Evolutionary conservation across 2,888 invertebrate species (phyloP), one percentile per base, ranked within the genome.

Genomic region (Eutolmus rufibarbis): DNA sequence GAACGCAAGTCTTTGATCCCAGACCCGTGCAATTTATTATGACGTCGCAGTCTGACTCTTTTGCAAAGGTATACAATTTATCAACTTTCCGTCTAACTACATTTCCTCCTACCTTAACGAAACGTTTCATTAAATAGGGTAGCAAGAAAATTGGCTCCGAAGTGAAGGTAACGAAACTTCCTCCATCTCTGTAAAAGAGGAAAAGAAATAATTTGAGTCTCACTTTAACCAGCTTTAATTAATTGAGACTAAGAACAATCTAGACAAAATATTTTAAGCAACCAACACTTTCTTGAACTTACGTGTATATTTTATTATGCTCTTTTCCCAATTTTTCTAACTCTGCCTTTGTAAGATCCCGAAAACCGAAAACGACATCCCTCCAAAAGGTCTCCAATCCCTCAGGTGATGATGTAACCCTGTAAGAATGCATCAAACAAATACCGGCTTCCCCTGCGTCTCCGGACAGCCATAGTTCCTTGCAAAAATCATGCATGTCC

Each of bases 21-120:
- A 97, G 90, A 0, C 92, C 97, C 1, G 95, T 94, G 89, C 97
- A 97, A 91, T 97, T 97, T 74, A 97, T 94, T n/a, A 97, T 93
- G 0, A 96, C 93, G 90, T 97, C 95, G 90, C 93, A 95, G 0
- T 92, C 91, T 0, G 90, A 90, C 0, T 89, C 89, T 0, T 86
- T 66, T 0, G 92, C 89, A 23, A 95, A 91, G 46, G 94, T 93
- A 5, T 94, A 91, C 0, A 96, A 91, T 82, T 93, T 91, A 14
- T 94, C 92, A 5, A 96, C 91, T 89, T 93, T 94, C 89, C 93
- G 93, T 31, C 91, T 91, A 9, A 93, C 89, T 19, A 95, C 90
- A 86, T 90, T 91, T 0, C 97, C 97, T 7, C 96, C 95, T 1
- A 93, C 93, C 1, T 91, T 90, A 85, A 91, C 89, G 90, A 97